These are phyloP conservation scores for Laticauda colubrina DNA, from an alignment of 2,113 vertebrate species.

Conservation along the genomic window DNA sequence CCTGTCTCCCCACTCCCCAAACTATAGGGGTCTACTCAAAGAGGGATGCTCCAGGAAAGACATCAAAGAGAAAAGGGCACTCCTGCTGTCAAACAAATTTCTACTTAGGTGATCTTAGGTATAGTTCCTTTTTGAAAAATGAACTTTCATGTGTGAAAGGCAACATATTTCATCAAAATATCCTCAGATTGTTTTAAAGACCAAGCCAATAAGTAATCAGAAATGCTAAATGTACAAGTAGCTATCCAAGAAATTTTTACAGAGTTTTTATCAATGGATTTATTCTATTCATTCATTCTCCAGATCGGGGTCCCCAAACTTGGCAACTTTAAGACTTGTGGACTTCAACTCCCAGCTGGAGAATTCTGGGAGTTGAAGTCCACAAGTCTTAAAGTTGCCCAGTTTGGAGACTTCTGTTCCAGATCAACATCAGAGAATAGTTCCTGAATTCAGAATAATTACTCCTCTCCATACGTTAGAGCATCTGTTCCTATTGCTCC, in stretches of 20 bases:
- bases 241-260: neutral
- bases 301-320: neutral
- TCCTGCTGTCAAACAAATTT: neutral
- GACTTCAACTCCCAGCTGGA: too few species aligned
- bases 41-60: neutral
- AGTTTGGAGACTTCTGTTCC: too few species aligned
- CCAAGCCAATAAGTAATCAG: neutral
- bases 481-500: neutral
- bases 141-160: neutral
- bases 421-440: neutral
- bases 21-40: neutral
- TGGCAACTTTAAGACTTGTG: too few species aligned
- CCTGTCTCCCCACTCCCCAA: neutral
- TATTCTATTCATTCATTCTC: neutral
- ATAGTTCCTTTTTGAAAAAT: neutral
- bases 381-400: too few species aligned
- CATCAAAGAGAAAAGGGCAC: neutral
- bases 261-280: neutral
- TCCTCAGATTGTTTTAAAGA: neutral
- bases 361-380: too few species aligned
- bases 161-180: neutral
- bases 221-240: neutral
- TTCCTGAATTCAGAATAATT: neutral
- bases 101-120: neutral
- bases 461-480: neutral